phyloP scores from a whole-genome alignment of 2,888 invertebrate species.

The Trichogramma evanescens region DNA sequence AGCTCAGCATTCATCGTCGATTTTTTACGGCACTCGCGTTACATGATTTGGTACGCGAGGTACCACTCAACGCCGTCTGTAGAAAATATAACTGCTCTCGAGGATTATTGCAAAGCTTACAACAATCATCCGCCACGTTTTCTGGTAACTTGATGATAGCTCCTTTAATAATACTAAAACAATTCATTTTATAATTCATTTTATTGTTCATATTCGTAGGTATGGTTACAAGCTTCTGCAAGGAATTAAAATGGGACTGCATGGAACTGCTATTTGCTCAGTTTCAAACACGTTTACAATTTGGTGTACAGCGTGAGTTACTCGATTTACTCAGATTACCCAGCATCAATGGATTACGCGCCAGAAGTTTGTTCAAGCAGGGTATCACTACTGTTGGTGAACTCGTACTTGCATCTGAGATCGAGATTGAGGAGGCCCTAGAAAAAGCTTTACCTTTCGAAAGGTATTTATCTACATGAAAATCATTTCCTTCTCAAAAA shows the following conservation, averaged over 20 bases:
- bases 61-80: conserved; percentile 73
- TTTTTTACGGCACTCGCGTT: conserved; percentile 87
- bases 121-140: conserved; percentile 91
- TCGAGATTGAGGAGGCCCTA: conserved; percentile 68
- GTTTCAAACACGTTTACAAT: conserved; percentile 89
- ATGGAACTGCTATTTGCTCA: conserved; percentile 83
- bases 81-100: conserved; percentile 77
- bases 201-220: conserved; percentile 51
- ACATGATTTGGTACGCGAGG: conserved; percentile 88
- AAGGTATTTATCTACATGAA: conserved; percentile 47
- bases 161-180: neutral
- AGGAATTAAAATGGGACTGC: conserved; percentile 85
- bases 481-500: neutral
- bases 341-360: conserved; percentile 74
- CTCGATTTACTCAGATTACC: conserved; percentile 83
- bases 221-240: conserved; percentile 95
- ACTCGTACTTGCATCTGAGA: conserved; percentile 67
- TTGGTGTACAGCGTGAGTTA: conserved; percentile 88
- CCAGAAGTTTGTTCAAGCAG: conserved; percentile 73
- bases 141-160: conserved; percentile 57
- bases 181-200: conserved; percentile 2
- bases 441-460: conserved; percentile 77
- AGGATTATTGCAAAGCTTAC: conserved; percentile 87
- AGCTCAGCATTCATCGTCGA: conserved; percentile 50
- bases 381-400: conserved; percentile 73